Evolutionary conservation across 2,113 vertebrate genomes (phyloP).

Genomic region (Paradisaea rubra): DNA sequence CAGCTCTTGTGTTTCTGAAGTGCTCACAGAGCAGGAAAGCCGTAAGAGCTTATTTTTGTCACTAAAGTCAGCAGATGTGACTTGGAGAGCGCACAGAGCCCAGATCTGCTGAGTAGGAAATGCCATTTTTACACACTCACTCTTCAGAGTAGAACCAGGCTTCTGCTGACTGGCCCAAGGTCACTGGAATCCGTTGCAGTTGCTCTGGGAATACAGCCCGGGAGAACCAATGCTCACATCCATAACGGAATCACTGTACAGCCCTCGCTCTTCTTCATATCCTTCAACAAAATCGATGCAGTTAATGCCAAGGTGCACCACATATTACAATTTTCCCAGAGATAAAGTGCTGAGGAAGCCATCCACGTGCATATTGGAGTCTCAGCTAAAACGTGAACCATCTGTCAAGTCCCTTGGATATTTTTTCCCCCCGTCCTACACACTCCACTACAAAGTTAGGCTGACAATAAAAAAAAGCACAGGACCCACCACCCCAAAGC

Average conservation of each 20-base stretch:
- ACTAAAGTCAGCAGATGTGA: constrained; percentile 47
- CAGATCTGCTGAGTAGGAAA: constrained; percentile 58
- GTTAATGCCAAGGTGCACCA: neutral
- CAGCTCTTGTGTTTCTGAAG: neutral
- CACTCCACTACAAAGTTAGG: constrained; percentile 27
- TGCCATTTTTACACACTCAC: constrained; percentile 27
- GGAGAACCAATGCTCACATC: neutral
- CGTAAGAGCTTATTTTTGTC: constrained; percentile 22
- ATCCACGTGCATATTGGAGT: neutral
- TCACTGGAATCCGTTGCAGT: neutral
- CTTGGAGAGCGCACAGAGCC: neutral
- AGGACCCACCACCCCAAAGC: neutral
- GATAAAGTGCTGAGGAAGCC: constrained; percentile 2
- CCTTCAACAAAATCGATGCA: neutral
- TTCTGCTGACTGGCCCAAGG: constrained; percentile 38
- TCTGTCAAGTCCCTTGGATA: constrained; percentile 34
- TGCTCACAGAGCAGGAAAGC: constrained; percentile 19
- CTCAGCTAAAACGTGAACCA: constrained; percentile 44
- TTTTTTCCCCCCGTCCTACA: neutral
- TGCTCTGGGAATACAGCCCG: constrained; percentile 2
- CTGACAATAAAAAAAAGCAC: neutral
- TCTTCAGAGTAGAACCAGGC: neutral
- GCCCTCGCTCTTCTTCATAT: neutral
- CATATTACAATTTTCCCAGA: neutral
- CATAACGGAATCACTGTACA: neutral